phyloP scores from a whole-genome alignment of 2,113 vertebrate species.

The Tyto alba region DNA sequence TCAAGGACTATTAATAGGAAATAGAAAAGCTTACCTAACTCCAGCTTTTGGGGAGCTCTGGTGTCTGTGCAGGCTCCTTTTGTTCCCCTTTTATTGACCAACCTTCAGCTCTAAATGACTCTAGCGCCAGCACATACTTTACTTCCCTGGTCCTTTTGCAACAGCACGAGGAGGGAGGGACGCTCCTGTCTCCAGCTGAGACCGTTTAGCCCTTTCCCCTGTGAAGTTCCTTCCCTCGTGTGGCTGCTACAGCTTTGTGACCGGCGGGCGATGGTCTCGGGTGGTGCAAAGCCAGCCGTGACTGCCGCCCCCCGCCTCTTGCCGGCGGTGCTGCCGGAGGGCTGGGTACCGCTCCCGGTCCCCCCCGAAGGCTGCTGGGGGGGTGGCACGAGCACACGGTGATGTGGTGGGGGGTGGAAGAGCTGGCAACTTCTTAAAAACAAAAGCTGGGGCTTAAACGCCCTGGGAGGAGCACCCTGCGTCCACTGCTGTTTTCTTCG shows the following conservation, averaged over 20 bases:
- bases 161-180: neutral
- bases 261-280: neutral
- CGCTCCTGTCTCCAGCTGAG: fast-evolving
- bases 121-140: fast-evolving
- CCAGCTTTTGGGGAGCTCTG: neutral
- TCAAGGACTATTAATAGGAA: neutral
- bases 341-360: fast-evolving
- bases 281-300: neutral
- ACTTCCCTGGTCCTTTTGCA: fast-evolving
- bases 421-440: neutral
- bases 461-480: neutral
- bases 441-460: neutral
- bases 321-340: neutral
- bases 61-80: neutral
- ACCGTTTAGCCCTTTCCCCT: fast-evolving
- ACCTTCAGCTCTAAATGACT: no score
- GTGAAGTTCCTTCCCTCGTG: neutral
- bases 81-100: fast-evolving
- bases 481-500: neutral
- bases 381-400: no score
- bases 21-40: neutral
- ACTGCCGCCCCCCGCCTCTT: no score
- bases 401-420: neutral
- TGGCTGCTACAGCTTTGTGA: neutral
- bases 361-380: neutral